Evolutionary conservation across 2,113 vertebrate species (phyloP).

Genomic region (Isurus oxyrinchus): DNA sequence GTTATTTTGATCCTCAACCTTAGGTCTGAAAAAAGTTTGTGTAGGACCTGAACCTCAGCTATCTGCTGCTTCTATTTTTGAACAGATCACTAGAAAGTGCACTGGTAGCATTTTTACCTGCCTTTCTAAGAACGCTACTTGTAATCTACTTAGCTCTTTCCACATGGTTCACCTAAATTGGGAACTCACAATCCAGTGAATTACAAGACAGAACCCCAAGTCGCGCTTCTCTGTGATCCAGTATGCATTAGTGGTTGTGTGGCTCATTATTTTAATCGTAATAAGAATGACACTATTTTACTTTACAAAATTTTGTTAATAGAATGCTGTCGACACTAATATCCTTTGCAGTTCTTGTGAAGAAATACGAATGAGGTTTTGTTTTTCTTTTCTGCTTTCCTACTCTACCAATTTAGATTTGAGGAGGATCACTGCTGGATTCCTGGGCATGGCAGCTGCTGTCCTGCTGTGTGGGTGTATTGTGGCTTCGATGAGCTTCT

Average conservation of each 20-base stretch:
- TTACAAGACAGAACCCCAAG: background rate
- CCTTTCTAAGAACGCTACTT: background rate
- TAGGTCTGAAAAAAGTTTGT: background rate
- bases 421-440: constrained; percentile 67
- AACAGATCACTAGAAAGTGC: background rate
- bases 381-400: constrained; percentile 22
- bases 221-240: background rate
- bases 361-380: background rate
- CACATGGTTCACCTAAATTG: background rate
- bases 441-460: constrained; percentile 72
- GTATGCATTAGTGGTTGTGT: background rate
- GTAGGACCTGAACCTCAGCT: background rate
- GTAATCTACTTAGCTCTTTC: background rate
- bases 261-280: background rate
- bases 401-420: constrained; percentile 55
- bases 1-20: background rate
- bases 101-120: background rate
- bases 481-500: constrained; percentile 66
- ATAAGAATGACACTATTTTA: background rate
- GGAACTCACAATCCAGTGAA: background rate
- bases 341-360: background rate
- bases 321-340: background rate
- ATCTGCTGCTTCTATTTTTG: background rate
- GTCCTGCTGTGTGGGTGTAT: constrained; percentile 71
- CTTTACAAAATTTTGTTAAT: background rate